phyloP scores from a whole-genome alignment of 1,140 invertebrate genomes.

The Drosophila mojavensis region DNA sequence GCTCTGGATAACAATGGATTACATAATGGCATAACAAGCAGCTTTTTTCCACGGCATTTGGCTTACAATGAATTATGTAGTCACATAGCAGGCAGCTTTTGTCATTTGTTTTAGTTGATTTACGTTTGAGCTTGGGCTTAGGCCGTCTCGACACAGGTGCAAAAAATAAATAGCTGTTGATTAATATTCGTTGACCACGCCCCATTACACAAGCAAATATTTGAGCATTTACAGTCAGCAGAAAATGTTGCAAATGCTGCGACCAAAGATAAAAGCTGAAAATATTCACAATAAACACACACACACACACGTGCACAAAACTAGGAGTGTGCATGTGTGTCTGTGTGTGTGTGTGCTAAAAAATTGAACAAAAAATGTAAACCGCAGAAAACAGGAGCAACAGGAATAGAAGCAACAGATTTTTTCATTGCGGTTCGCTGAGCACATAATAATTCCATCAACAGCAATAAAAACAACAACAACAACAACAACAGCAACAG shows the following conservation, averaged over 20 bases:
- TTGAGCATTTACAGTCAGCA: conserved; percentile 59
- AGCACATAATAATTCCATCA: conserved; percentile 81
- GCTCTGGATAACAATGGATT: conserved; percentile 35
- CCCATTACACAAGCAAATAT: conserved; percentile 55
- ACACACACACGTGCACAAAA: conserved; percentile 7
- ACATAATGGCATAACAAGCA: conserved; percentile 59
- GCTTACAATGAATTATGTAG: conserved; percentile 47
- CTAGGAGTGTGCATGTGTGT: conserved; percentile 24
- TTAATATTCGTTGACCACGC: conserved; percentile 45
- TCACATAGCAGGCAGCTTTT: conserved; percentile 56
- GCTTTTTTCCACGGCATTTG: conserved; percentile 47
- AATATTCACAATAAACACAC: conserved; percentile 47
- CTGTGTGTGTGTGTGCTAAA: conserved; percentile 68
- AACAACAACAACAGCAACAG: conserved; percentile 42
- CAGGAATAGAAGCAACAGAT: conserved; percentile 59
- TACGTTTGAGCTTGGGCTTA: conserved; percentile 33
- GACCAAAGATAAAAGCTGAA: conserved; percentile 60
- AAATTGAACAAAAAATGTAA: conserved; percentile 39
- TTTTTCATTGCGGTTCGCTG: conserved; percentile 74
- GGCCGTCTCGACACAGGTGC: neutral
- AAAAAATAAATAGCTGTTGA: conserved; percentile 43
- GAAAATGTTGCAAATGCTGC: conserved; percentile 31
- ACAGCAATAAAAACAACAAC: conserved; percentile 43
- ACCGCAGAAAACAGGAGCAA: conserved; percentile 23
- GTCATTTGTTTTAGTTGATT: conserved; percentile 68